Percentiles rank a stretch among this genome's conserved stretches.
phyloP scores from a whole-genome alignment of 2,797 vertebrate species.

The Pipistrellus kuhlii region DNA sequence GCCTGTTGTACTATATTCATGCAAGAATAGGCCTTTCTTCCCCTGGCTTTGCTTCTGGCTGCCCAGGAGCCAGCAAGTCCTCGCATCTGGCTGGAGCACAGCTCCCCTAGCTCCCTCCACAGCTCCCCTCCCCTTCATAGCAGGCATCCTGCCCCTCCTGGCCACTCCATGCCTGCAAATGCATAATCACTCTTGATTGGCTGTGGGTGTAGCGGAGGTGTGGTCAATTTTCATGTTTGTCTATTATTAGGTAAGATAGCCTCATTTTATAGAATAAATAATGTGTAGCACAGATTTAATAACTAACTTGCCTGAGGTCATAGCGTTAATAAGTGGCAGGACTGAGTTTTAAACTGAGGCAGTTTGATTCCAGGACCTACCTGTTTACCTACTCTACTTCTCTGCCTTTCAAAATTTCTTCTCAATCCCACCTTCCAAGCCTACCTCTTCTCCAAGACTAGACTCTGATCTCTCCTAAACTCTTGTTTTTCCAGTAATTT shows the following conservation, averaged over 20 bases:
- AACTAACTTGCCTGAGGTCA: slow-evolving; percentile 34
- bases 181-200: no score
- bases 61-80: no score
- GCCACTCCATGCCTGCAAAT: no score
- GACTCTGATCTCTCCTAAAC: not conserved
- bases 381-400: not conserved
- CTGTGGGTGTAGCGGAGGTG: no score
- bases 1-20: no score
- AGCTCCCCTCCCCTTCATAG: no score
- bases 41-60: no score
- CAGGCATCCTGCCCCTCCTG: no score
- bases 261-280: slow-evolving; percentile 33
- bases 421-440: not conserved
- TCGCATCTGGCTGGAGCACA: no score
- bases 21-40: no score
- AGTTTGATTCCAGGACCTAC: not conserved
- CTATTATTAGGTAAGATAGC: not conserved
- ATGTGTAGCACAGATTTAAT: slow-evolving; percentile 6
- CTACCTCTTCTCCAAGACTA: not conserved
- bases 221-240: no score
- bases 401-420: slow-evolving; percentile 14
- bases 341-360: not conserved
- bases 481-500: not conserved
- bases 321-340: not conserved
- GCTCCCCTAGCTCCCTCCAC: no score